Conservation (phyloP, 2,797 vertebrate species). For the Hypotaenidia philippensis region DNA sequence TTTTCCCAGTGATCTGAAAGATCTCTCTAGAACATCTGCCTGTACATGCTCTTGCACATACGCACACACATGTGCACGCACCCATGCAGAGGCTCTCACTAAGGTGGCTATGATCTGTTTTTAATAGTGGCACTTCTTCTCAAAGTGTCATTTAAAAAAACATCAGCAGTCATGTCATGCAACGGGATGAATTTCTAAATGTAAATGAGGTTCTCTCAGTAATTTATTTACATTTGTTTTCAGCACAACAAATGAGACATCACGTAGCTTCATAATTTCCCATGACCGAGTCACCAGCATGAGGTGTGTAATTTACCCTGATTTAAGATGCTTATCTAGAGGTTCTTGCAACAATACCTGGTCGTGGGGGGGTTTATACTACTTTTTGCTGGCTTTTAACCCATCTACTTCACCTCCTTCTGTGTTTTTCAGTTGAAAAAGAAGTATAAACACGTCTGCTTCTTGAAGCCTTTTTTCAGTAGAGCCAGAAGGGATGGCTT, state of each 20-base stretch:
- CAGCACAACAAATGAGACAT: slow-evolving; percentile 87
- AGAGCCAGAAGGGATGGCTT: background rate
- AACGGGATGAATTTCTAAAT: slow-evolving; percentile 83
- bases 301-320: slow-evolving; percentile 83
- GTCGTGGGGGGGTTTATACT: slow-evolving; percentile 59
- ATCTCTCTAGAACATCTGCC: background rate
- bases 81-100: background rate
- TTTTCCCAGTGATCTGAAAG: background rate
- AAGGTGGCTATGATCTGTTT: slow-evolving; percentile 59
- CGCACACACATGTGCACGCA: fast-evolving
- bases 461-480: background rate
- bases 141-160: slow-evolving; percentile 76
- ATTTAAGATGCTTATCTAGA: slow-evolving; percentile 85
- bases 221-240: slow-evolving; percentile 90
- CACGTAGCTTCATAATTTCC: slow-evolving; percentile 88
- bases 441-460: background rate
- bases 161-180: slow-evolving; percentile 82
- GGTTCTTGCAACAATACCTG: slow-evolving; percentile 77
- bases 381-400: slow-evolving; percentile 42
- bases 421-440: background rate
- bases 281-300: slow-evolving; percentile 86
- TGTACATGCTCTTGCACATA: background rate
- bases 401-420: background rate
- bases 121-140: slow-evolving; percentile 78
- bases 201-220: slow-evolving; percentile 85